A percentile compares a stretch with the other conserved stretches of the same genome.
Evolutionary conservation across 2,113 vertebrate genomes (phyloP).

Genomic region (Taurulus bubalis): DNA sequence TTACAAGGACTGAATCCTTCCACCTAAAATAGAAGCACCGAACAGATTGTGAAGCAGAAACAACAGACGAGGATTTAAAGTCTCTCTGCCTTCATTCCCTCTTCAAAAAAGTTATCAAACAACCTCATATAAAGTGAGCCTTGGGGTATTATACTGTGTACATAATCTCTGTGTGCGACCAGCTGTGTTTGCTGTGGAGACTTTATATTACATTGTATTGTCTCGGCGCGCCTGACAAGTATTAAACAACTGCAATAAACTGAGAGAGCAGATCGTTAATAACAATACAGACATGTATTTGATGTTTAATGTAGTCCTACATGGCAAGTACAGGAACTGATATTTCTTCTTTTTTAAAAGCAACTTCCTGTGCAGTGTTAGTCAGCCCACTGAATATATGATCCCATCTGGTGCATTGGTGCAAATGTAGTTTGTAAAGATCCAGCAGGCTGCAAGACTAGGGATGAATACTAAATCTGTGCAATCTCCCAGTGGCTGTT

Average conservation of each 20-base stretch:
- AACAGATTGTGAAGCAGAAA: background rate
- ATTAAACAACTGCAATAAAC: slow-evolving; percentile 21
- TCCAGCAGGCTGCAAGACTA: slow-evolving; percentile 4
- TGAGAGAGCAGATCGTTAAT: background rate
- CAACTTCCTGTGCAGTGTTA: background rate
- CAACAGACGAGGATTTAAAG: background rate
- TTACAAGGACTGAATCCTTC: background rate
- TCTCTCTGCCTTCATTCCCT: background rate
- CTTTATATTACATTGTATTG: background rate
- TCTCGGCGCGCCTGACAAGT: background rate
- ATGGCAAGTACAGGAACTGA: background rate
- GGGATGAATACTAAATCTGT: background rate
- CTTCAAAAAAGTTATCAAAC: background rate
- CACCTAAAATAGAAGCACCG: background rate
- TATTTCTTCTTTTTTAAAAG: slow-evolving; percentile 11
- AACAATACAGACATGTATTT: slow-evolving; percentile 12
- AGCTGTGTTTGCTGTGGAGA: slow-evolving; percentile 34
- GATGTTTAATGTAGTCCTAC: slow-evolving; percentile 1
- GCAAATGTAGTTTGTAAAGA: slow-evolving; percentile 2
- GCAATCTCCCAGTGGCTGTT: background rate
- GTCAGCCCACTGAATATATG: background rate
- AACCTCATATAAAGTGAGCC: slow-evolving; percentile 7
- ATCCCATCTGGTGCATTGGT: slow-evolving; percentile 2
- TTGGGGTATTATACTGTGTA: background rate
- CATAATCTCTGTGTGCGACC: background rate